Conservation (phyloP, 1,140 invertebrate genomes). For the Parapsyche elsis region DNA sequence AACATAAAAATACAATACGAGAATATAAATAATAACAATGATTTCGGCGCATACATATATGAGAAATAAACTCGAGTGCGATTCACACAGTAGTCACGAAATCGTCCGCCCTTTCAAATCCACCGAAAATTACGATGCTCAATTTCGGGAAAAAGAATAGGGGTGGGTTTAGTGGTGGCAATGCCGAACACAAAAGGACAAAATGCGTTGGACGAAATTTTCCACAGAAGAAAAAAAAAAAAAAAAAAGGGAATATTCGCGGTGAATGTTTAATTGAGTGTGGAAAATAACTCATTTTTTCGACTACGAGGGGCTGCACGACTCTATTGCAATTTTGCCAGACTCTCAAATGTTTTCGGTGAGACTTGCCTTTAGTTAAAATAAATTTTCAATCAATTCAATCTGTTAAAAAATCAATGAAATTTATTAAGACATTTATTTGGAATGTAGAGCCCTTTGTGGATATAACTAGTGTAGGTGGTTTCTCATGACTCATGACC, state of each 20-base stretch:
- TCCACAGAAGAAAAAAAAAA: not conserved
- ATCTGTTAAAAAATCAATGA: too few species aligned
- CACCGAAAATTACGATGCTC: slow-evolving; percentile 34
- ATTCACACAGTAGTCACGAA: not conserved
- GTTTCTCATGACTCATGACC: too few species aligned
- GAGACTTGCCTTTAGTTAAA: not conserved
- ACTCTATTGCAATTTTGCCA: not conserved
- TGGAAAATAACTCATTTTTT: slow-evolving; percentile 44
- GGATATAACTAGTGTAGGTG: too few species aligned
- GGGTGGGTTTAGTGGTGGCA: not conserved
- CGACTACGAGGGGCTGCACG: not conserved
- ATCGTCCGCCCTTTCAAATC: slow-evolving; percentile 27
- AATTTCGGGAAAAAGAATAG: slow-evolving; percentile 30
- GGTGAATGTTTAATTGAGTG: slow-evolving; percentile 40
- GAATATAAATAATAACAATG: too few species aligned
- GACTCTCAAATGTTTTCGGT: not conserved
- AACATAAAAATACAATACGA: too few species aligned
- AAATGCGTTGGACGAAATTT: slow-evolving; percentile 3
- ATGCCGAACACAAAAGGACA: slow-evolving; percentile 20
- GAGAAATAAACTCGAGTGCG: not conserved
- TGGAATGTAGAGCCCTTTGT: too few species aligned
- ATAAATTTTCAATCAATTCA: too few species aligned
- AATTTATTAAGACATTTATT: too few species aligned
- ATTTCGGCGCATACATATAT: too few species aligned
- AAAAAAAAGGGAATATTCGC: slow-evolving; percentile 30